phyloP scores from a whole-genome alignment of 2,113 vertebrate genomes.

The Phylloscopus trochiloides region DNA sequence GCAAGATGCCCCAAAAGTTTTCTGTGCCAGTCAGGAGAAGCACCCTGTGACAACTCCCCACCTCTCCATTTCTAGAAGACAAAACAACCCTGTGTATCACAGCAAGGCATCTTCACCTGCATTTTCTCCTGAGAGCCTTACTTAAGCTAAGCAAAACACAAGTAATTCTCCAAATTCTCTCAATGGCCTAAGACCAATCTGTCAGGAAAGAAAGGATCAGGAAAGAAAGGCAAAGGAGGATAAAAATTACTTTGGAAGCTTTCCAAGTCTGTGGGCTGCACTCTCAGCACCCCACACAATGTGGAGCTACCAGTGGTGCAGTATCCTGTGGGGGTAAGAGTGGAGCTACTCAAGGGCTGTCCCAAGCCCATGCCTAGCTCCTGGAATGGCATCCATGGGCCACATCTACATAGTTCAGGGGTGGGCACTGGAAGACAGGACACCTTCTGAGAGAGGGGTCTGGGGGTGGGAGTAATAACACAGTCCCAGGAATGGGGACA shows the following conservation, averaged over 20 bases:
- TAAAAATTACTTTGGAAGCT: background rate
- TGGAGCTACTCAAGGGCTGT: background rate
- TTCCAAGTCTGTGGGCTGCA: background rate
- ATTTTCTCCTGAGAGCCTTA: background rate
- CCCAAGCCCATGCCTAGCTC: background rate
- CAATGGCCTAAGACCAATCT: background rate
- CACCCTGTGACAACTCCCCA: background rate
- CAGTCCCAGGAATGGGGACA: background rate
- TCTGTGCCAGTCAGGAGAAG: background rate
- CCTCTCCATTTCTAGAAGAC: background rate
- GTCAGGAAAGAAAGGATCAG: background rate
- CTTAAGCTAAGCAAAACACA: background rate
- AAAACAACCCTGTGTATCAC: background rate
- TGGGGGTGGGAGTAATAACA: background rate
- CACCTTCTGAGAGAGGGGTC: background rate
- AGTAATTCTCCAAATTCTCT: background rate
- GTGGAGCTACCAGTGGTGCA: background rate
- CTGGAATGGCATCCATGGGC: background rate
- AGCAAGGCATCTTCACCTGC: background rate
- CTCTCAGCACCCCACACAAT: accelerated
- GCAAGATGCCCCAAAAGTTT: background rate
- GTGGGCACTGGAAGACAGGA: background rate
- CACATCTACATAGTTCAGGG: accelerated
- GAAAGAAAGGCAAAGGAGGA: background rate
- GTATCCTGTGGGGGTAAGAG: background rate